phyloP scores from a whole-genome alignment of 2,888 invertebrate genomes.

The Scaptodrosophila latifasciaeformis region DNA sequence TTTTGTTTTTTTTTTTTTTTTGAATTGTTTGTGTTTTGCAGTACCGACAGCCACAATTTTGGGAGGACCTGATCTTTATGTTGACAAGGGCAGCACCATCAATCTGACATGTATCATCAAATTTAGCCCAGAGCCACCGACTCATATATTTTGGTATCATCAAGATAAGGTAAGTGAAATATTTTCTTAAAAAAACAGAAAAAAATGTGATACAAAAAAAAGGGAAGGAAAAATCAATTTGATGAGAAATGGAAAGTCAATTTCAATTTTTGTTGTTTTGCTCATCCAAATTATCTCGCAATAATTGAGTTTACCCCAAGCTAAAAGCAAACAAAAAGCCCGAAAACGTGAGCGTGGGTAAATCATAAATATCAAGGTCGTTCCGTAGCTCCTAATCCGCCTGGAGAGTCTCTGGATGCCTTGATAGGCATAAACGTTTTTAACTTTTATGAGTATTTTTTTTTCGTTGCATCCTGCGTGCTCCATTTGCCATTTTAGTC shows the following conservation, averaged over 20 bases:
- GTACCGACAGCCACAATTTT: constrained; percentile 87
- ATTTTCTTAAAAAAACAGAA: constrained; percentile 10
- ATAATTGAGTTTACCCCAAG: constrained; percentile 55
- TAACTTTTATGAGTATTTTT: constrained; percentile 55
- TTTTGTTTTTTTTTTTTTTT: no score
- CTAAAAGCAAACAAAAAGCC: background rate
- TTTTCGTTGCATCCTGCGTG: no score
- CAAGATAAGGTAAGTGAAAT: constrained; percentile 90
- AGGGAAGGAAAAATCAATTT: constrained; percentile 30
- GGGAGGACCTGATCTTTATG: constrained; percentile 87
- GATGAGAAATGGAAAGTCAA: constrained; percentile 7
- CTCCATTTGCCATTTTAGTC: constrained; percentile 20
- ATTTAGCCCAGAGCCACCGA: constrained; percentile 90
- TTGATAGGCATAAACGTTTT: constrained; percentile 56
- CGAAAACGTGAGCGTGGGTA: background rate
- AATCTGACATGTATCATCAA: constrained; percentile 88
- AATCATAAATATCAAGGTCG: no score
- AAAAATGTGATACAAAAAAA: constrained; percentile 10
- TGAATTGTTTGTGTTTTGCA: constrained; percentile 69
- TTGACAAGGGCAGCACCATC: constrained; percentile 88
- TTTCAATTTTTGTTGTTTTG: constrained; percentile 27
- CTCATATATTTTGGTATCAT: constrained; percentile 97
- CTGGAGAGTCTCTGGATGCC: background rate
- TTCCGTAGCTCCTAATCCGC: no score
- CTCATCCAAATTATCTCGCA: constrained; percentile 52